Evolutionary conservation across 2,888 invertebrate genomes (phyloP).

Genomic region (Rapana venosa): DNA sequence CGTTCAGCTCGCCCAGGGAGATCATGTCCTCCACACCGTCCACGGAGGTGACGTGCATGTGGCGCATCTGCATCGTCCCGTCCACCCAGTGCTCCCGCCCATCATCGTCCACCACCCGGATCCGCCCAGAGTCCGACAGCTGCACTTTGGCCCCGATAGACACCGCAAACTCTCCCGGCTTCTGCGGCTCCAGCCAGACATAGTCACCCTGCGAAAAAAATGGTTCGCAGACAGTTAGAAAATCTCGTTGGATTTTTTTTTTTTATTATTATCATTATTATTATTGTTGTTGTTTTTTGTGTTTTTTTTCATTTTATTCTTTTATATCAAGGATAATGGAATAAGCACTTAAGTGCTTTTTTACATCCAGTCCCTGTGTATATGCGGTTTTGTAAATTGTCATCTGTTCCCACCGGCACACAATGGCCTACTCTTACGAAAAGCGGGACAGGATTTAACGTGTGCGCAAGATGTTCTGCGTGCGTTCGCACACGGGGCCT

Average conservation of each 20-base stretch:
- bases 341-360: neutral
- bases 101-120: slow-evolving; percentile 88
- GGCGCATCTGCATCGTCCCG: slow-evolving; percentile 81
- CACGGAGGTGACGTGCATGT: slow-evolving; percentile 86
- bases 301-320: no score
- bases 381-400: no score
- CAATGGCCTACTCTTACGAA: no score
- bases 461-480: no score
- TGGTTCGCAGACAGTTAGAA: neutral
- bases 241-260: neutral
- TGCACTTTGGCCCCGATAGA: slow-evolving; percentile 98
- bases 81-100: slow-evolving; percentile 98
- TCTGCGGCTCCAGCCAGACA: slow-evolving; percentile 99
- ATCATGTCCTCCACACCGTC: slow-evolving; percentile 99
- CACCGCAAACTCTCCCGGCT: slow-evolving; percentile 96
- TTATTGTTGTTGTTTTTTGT: neutral
- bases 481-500: no score
- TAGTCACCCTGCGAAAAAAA: slow-evolving; percentile 87
- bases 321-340: neutral
- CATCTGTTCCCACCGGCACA: no score
- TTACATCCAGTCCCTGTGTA: no score
- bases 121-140: slow-evolving; percentile 94
- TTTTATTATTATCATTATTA: neutral
- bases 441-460: no score
- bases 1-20: slow-evolving; percentile 98